Conservation (phyloP, 2,113 vertebrate species). For the Nycticorax nycticorax region DNA sequence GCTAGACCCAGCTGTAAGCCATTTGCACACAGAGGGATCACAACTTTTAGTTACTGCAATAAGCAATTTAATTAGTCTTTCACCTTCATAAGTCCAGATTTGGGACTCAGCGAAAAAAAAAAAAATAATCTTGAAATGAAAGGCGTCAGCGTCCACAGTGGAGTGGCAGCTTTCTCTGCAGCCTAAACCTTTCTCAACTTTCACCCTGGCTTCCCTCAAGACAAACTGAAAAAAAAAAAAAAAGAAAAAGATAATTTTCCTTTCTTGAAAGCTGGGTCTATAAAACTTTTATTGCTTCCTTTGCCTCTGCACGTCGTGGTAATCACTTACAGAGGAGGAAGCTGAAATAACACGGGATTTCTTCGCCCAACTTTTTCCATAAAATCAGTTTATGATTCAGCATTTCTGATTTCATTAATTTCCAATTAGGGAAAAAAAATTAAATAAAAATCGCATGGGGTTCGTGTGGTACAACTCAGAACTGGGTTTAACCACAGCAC, state of each 20-base stretch:
- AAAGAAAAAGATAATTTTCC: background rate
- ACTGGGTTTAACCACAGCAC: fast-evolving
- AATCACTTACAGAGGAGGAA: background rate
- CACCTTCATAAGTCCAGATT: background rate
- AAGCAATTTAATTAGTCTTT: background rate
- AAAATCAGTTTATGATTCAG: background rate
- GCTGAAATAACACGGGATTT: background rate
- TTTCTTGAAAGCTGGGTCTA: slow-evolving; percentile 24
- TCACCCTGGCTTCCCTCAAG: background rate
- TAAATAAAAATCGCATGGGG: too few species aligned
- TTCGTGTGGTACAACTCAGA: background rate
- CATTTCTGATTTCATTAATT: background rate
- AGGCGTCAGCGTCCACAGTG: background rate
- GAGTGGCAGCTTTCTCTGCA: background rate
- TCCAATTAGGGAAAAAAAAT: background rate
- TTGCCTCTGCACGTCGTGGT: background rate
- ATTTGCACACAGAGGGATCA: background rate
- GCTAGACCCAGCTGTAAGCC: background rate
- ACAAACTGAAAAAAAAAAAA: background rate
- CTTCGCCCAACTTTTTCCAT: background rate
- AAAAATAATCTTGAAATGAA: background rate
- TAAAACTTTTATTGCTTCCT: slow-evolving; percentile 69
- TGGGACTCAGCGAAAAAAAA: background rate
- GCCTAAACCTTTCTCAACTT: background rate
- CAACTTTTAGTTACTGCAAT: background rate